These are phyloP conservation scores for Scotopteryx bipunctaria DNA, from an alignment of 2,888 invertebrate species.

Conservation along the genomic window DNA sequence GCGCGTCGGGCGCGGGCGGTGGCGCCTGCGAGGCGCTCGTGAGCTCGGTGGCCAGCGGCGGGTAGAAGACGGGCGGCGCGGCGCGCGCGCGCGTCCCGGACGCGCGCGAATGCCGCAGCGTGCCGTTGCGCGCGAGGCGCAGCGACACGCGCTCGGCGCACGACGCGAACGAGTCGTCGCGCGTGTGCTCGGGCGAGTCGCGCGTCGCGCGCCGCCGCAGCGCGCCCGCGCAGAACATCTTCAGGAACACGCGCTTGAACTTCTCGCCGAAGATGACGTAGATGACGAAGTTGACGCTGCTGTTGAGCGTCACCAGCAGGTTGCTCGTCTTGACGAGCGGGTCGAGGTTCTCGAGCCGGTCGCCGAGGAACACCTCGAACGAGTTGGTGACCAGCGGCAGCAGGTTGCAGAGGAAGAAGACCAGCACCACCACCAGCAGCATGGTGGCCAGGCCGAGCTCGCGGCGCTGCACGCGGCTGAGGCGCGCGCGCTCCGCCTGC, in stretches of 20 bases:
- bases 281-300: conserved; percentile 98
- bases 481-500: conserved; percentile 93
- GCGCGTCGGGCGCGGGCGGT: no score
- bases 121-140: conserved; percentile 79
- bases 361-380: conserved; percentile 88
- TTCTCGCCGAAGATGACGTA: conserved; percentile 99
- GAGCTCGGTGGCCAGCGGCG: conserved; percentile 51
- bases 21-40: no score
- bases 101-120: conserved; percentile 61
- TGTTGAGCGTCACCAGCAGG: conserved; percentile 97
- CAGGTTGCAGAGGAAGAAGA: conserved; percentile 96
- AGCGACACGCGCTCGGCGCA: conserved; percentile 90
- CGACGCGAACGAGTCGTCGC: conserved; percentile 92
- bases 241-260: conserved; percentile 93
- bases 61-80: conserved; percentile 65
- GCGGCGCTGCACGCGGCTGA: conserved; percentile 94
- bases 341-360: conserved; percentile 75
- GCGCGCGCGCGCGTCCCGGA: conserved; percentile 51
- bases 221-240: conserved; percentile 88
- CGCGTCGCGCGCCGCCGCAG: conserved; percentile 80
- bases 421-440: conserved; percentile 96
- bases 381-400: conserved; percentile 93
- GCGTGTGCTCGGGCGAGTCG: conserved; percentile 87
- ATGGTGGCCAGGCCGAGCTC: conserved; percentile 97
- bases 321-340: conserved; percentile 93